Conservation (phyloP, 1,140 invertebrate genomes). For the Drosophila setifemur region DNA sequence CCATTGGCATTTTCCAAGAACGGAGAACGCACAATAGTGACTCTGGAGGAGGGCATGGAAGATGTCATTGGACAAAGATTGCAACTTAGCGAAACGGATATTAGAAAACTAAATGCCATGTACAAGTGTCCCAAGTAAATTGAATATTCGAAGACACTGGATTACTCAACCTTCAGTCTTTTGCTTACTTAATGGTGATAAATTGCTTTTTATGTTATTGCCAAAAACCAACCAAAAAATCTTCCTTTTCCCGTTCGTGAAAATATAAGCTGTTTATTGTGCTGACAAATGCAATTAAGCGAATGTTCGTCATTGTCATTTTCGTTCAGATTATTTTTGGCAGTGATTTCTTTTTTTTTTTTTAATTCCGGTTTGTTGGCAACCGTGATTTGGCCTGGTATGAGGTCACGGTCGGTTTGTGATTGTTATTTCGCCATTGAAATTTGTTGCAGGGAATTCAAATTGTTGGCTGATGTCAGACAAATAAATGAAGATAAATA, state of each 20-base stretch:
- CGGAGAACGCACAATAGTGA: constrained; percentile 86
- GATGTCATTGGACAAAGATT: constrained; percentile 85
- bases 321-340: constrained; percentile 11
- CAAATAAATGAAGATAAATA: constrained; percentile 12
- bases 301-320: constrained; percentile 13
- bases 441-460: neutral
- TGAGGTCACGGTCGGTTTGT: neutral
- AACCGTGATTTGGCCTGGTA: neutral
- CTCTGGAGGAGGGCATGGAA: constrained; percentile 66
- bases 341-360: constrained; percentile 1
- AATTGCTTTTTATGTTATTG: constrained; percentile 8
- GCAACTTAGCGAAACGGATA: constrained; percentile 86
- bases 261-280: constrained; percentile 36
- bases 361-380: neutral
- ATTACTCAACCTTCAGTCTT: neutral
- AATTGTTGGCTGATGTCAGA: no score
- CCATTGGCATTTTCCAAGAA: constrained; percentile 88
- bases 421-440: neutral
- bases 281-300: constrained; percentile 35
- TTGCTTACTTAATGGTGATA: constrained; percentile 31
- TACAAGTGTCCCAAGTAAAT: constrained; percentile 82
- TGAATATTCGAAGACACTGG: neutral
- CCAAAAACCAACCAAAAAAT: no score
- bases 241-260: neutral
- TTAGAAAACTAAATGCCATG: constrained; percentile 86